Conservation (phyloP, 2,797 vertebrate genomes). For the Neosilurus hyrtlii region DNA sequence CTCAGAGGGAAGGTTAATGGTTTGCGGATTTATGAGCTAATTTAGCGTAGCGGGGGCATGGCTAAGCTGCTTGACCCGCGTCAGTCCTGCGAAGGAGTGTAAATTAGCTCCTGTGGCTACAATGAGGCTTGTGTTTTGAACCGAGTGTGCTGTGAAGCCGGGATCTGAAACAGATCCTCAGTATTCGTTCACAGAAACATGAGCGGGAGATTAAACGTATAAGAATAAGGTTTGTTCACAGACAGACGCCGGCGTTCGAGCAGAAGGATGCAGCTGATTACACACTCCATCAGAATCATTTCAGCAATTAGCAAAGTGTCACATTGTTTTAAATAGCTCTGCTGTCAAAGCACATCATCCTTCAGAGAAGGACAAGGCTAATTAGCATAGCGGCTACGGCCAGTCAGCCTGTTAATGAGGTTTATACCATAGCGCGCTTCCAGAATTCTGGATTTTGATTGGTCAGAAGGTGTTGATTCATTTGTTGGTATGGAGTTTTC, state of each 20-base stretch:
- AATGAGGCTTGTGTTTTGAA: constrained; percentile 34
- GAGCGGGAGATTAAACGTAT: constrained; percentile 8
- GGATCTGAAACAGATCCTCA: not conserved
- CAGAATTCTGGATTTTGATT: not conserved
- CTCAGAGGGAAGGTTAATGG: constrained; percentile 42
- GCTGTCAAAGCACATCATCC: constrained; percentile 14
- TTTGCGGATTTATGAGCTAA: constrained; percentile 44
- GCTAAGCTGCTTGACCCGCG: constrained; percentile 27
- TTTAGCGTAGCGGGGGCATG: constrained; percentile 1
- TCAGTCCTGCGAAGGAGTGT: constrained; percentile 28
- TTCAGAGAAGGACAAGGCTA: constrained; percentile 1
- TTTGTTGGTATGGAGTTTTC: not conserved
- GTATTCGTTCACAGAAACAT: not conserved
- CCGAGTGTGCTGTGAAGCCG: constrained; percentile 13
- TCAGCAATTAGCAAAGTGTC: constrained; percentile 40
- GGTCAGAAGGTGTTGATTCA: not conserved
- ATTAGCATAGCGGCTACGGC: not conserved
- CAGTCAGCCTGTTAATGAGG: not conserved
- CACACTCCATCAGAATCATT: constrained; percentile 37
- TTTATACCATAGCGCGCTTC: not conserved
- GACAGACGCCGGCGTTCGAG: constrained; percentile 19
- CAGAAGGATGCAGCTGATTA: constrained; percentile 33
- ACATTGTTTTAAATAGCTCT: constrained; percentile 33
- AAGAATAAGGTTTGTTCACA: not conserved
- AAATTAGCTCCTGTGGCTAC: constrained; percentile 48